Base-by-base conservation (phyloP, 30 jellyfish, hydroid and myxozoan species). In the Phacellophora camtschatica region DNA sequence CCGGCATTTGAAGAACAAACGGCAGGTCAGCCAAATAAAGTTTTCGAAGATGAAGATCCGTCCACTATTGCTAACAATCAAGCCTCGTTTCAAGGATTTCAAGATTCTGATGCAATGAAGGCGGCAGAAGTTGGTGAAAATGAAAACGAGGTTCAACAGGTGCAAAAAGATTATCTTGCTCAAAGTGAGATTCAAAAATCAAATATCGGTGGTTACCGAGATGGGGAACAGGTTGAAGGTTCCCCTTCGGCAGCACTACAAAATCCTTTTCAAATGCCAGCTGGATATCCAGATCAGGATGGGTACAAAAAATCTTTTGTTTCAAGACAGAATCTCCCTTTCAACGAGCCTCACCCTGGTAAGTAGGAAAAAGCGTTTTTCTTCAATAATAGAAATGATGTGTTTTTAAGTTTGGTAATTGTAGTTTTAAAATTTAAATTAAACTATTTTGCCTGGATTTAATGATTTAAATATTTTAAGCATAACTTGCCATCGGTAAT, bases 261-360 rank as follows among this genome's bases (percentile, higher is more conserved):
- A 11, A 61, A 58, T 31, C 79, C 88, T 5, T 58, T 56, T 43
- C 79, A 58, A 29, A 36, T 35, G 68, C 91, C 84, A 2, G 84
- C 70, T 20, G 84, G 84, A 0, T 80, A 80, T 41, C 84, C 91
- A 27, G 84, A 27, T 28, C 69, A 71, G 19, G 88, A 62, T n/a
- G 95, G 95, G 48, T 67, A 76, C 42, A 71, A 62, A 34, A 84
- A 72, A 22, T 84, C 95, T 13, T 9, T 58, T 29, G 95, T 84
- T 19, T 23, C 90, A 1, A 74, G 66, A 39, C 96, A 69, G 70
- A 69, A 18, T 22, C 80, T 85, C n/a, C 96, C 96, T 5, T 30
- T 63, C 3, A 49, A 85, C 34, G 96, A 74, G 39, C 73, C 86
- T 8, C 96, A 85, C 46, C 96, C 96, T 43, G 96, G 96, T 85